Evolutionary conservation across 2,888 invertebrate species (phyloP).

Genomic region (Argyresthia albistria): DNA sequence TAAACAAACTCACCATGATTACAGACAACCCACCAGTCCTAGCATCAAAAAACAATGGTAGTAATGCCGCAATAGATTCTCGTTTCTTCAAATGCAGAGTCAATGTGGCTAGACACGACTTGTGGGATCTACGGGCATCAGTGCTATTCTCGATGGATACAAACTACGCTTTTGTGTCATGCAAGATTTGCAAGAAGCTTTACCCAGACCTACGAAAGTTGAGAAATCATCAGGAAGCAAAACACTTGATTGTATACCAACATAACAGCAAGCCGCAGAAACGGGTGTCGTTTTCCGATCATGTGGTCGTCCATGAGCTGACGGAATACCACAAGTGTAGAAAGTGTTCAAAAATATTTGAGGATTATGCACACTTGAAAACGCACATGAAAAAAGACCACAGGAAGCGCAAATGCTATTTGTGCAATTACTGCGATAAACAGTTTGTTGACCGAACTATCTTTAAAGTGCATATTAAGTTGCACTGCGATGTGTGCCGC

Average conservation of each 20-base stretch:
- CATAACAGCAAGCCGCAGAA: constrained; percentile 29
- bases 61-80: background rate
- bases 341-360: constrained; percentile 49
- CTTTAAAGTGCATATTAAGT: constrained; percentile 52
- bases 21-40: background rate
- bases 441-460: constrained; percentile 48
- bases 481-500: constrained; percentile 51
- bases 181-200: constrained; percentile 45
- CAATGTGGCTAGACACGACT: constrained; percentile 26
- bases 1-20: constrained; percentile 13
- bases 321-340: constrained; percentile 50
- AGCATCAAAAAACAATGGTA: background rate
- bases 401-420: constrained; percentile 53
- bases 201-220: constrained; percentile 40
- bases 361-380: constrained; percentile 34
- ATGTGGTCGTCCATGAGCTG: constrained; percentile 47
- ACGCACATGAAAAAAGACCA: constrained; percentile 39
- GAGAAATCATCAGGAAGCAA: constrained; percentile 40
- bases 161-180: constrained; percentile 19
- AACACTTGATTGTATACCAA: constrained; percentile 41
- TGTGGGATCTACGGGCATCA: constrained; percentile 23
- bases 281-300: constrained; percentile 50
- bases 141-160: constrained; percentile 7
- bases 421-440: constrained; percentile 52
- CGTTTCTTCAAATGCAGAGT: constrained; percentile 28